phyloP scores from a whole-genome alignment of 2,113 vertebrate species.

The Corynorhinus townsendii region DNA sequence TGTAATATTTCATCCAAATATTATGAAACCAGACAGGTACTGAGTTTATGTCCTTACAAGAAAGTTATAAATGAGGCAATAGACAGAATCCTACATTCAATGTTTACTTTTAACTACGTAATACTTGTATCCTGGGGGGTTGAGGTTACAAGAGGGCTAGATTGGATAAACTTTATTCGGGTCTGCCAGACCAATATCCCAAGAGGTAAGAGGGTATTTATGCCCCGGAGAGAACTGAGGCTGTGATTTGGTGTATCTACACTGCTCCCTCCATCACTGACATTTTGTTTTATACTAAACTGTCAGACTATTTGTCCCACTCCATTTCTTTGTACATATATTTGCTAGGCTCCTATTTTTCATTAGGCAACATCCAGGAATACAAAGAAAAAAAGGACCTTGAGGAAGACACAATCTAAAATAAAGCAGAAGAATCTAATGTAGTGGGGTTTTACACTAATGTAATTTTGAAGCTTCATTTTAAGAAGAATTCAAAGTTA shows the following conservation, averaged over 20 bases:
- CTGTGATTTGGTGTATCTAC: not conserved
- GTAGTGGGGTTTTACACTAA: not conserved
- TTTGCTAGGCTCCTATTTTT: not conserved
- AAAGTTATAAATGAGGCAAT: not conserved
- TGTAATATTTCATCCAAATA: not conserved
- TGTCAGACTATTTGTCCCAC: not conserved
- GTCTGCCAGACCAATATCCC: not conserved
- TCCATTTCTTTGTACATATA: not conserved
- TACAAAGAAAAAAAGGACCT: not conserved
- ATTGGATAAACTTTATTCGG: not conserved
- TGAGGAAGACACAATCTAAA: not conserved
- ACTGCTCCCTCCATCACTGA: not conserved
- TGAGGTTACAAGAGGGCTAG: not conserved
- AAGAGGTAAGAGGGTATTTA: not conserved
- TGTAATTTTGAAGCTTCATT: not conserved
- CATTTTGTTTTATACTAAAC: not conserved
- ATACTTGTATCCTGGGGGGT: not conserved
- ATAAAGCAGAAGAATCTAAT: not conserved
- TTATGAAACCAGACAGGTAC: not conserved
- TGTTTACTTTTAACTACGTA: conserved; percentile 28
- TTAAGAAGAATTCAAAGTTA: not conserved
- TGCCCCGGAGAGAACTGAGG: not conserved
- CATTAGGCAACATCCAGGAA: not conserved
- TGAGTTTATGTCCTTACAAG: not conserved
- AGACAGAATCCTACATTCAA: not conserved